phyloP scores from a whole-genome alignment of 2,888 invertebrate species.

The Eudasyphora cyanicolor region DNA sequence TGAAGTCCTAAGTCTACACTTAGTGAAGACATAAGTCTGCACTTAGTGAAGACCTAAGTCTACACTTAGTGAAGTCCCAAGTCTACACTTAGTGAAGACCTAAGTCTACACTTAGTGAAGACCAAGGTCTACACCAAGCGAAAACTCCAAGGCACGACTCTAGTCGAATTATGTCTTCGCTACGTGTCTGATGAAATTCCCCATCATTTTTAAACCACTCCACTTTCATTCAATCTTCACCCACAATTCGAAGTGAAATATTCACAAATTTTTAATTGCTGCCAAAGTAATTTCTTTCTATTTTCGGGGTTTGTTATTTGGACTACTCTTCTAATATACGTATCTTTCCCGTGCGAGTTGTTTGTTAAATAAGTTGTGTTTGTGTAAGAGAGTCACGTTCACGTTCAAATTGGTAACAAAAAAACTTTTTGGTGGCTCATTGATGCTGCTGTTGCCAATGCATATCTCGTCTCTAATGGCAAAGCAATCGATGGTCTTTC shows the following conservation, averaged over 20 bases:
- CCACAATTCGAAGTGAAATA: conserved; percentile 7
- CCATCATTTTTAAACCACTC: background rate
- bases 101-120: too few species aligned
- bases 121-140: too few species aligned
- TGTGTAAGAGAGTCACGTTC: conserved; percentile 75
- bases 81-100: too few species aligned
- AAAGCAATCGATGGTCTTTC: background rate
- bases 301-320: conserved; percentile 40
- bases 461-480: conserved; percentile 28
- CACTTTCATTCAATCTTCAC: background rate
- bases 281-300: conserved; percentile 54
- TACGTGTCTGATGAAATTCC: too few species aligned
- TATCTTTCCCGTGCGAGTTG: conserved; percentile 4
- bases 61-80: too few species aligned
- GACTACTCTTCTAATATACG: background rate
- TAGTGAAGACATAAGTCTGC: too few species aligned
- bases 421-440: conserved; percentile 54
- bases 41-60: too few species aligned
- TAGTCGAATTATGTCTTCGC: too few species aligned
- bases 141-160: too few species aligned
- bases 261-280: conserved; percentile 63
- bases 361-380: conserved; percentile 33
- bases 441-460: conserved; percentile 15
- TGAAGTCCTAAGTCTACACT: too few species aligned
- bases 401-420: conserved; percentile 64